Conservation (phyloP, 1,140 invertebrate species). For the Drosophila simulans region DNA sequence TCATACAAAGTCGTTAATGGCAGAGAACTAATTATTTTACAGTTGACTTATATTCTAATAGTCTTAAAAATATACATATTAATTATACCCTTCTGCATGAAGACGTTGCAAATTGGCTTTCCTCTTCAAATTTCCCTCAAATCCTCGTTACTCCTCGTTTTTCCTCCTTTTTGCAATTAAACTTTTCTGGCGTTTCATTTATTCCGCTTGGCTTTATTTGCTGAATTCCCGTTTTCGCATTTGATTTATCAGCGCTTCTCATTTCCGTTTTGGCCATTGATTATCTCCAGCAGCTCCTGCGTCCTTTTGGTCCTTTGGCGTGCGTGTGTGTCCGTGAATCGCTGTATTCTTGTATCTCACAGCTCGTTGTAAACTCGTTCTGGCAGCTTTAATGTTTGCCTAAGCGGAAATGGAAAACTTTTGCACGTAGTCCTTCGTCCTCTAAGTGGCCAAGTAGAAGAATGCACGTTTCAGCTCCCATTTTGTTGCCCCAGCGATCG, state of each 20-base stretch:
- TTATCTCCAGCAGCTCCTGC: slow-evolving; percentile 57
- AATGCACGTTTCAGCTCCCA: slow-evolving; percentile 58
- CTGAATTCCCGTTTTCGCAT: slow-evolving; percentile 47
- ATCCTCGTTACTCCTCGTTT: slow-evolving; percentile 5
- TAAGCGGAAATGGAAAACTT: slow-evolving; percentile 82
- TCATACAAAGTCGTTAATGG: too few relatives aligned
- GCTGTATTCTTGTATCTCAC: slow-evolving; percentile 27
- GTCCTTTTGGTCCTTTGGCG: slow-evolving; percentile 34
- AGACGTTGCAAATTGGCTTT: background rate
- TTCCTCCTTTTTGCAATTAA: slow-evolving; percentile 36
- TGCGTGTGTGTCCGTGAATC: slow-evolving; percentile 49
- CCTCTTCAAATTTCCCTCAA: background rate
- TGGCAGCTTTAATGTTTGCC: slow-evolving; percentile 81
- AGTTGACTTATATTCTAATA: too few relatives aligned
- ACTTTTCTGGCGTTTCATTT: slow-evolving; percentile 27
- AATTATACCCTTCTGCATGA: background rate
- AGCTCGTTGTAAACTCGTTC: slow-evolving; percentile 77
- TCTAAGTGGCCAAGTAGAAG: slow-evolving; percentile 70
- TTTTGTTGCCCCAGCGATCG: slow-evolving; percentile 67
- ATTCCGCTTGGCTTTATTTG: slow-evolving; percentile 32
- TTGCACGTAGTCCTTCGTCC: slow-evolving; percentile 67
- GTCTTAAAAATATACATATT: background rate
- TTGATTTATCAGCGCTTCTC: slow-evolving; percentile 72
- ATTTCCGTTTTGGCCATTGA: slow-evolving; percentile 70
- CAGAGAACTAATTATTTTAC: too few relatives aligned